Percentiles rank a stretch among this genome's conserved stretches.
Evolutionary conservation across 2,888 invertebrate species (phyloP).

Genomic region (Panzeria rudis): DNA sequence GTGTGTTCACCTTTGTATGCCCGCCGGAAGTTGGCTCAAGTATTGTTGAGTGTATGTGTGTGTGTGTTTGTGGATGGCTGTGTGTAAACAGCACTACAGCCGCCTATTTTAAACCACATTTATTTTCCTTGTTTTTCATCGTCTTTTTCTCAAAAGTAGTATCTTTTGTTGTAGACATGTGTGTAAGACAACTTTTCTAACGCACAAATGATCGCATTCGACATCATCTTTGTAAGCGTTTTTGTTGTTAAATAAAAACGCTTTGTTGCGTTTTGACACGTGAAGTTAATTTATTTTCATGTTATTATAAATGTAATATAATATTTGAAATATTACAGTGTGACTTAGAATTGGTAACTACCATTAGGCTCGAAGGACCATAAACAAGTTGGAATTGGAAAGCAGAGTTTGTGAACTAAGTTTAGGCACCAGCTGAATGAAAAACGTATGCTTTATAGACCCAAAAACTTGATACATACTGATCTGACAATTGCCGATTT

Average conservation of each 20-base stretch:
- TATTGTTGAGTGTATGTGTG: conserved; percentile 25
- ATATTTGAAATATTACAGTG: not conserved
- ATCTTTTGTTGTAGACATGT: conserved; percentile 40
- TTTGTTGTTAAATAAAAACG: conserved; percentile 35
- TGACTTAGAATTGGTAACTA: not conserved
- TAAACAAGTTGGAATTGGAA: too few relatives aligned
- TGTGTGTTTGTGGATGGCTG: conserved; percentile 5
- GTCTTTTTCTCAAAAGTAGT: conserved; percentile 26
- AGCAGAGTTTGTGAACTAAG: too few relatives aligned
- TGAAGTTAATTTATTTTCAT: conserved; percentile 63
- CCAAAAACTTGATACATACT: too few relatives aligned
- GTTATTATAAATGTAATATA: not conserved
- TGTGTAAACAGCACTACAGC: conserved; percentile 43
- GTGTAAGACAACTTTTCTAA: conserved; percentile 62
- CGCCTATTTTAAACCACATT: conserved; percentile 45
- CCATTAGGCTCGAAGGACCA: too few relatives aligned
- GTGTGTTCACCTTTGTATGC: conserved; percentile 68
- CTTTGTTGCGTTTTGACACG: conserved; percentile 64
- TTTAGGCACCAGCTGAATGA: too few relatives aligned
- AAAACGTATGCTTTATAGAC: too few relatives aligned
- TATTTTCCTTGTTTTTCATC: conserved; percentile 22
- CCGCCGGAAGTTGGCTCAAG: conserved; percentile 71
- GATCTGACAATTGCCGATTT: too few relatives aligned
- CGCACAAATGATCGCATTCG: conserved; percentile 55
- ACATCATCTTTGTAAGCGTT: conserved; percentile 44